Evolutionary conservation across 1,140 invertebrate species (phyloP).

Genomic region (Aphaenogaster rudis): DNA sequence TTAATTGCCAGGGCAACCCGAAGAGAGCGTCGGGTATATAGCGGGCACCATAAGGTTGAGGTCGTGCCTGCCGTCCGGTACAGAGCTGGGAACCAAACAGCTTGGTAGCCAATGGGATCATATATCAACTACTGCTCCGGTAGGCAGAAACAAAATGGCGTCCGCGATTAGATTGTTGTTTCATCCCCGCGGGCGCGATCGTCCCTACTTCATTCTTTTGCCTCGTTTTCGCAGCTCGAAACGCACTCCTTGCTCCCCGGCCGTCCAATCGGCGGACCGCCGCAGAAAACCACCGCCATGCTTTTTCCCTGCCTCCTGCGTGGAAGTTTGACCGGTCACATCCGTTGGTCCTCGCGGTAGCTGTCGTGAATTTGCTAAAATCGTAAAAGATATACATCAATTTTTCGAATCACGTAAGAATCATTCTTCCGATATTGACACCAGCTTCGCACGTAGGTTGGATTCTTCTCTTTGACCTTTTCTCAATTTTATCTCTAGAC

Average conservation of each 20-base stretch:
- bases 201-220: conserved; percentile 57
- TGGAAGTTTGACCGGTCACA: not conserved
- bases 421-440: not conserved
- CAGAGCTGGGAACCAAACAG: conserved; percentile 82
- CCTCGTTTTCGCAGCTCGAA: conserved; percentile 46
- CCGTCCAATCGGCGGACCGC: conserved; percentile 57
- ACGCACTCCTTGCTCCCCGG: conserved; percentile 32
- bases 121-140: conserved; percentile 85
- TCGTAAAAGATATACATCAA: not conserved
- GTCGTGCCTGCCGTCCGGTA: conserved; percentile 82
- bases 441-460: not conserved
- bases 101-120: conserved; percentile 86
- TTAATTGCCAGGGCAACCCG: conserved; percentile 85
- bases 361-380: not conserved
- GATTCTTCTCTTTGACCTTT: not conserved
- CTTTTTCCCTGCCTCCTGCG: conserved; percentile 11
- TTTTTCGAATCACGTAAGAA: not conserved
- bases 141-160: conserved; percentile 86
- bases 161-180: conserved; percentile 80
- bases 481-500: not conserved
- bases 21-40: conserved; percentile 73
- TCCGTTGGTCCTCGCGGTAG: not conserved
- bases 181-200: conserved; percentile 63
- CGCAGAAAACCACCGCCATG: conserved; percentile 55
- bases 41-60: conserved; percentile 82